phyloP scores from a whole-genome alignment of 1,140 invertebrate genomes.

The Ceratina japonica region DNA sequence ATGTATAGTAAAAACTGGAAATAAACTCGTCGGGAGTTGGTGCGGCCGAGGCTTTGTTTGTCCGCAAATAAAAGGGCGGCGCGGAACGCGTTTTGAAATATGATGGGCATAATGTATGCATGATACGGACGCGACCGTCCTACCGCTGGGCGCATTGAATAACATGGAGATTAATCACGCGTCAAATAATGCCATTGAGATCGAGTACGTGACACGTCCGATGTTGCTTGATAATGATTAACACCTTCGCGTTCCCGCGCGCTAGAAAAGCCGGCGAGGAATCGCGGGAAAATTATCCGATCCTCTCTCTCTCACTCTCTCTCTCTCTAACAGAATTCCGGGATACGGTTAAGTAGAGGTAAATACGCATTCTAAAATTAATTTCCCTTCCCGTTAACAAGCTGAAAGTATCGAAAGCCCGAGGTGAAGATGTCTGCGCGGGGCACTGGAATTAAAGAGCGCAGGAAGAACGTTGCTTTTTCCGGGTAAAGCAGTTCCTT shows the following conservation, averaged over 20 bases:
- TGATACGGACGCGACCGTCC: background rate
- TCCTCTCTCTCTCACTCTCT: too few species aligned
- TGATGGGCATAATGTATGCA: slow-evolving; percentile 13
- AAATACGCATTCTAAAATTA: too few species aligned
- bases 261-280: too few species aligned
- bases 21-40: slow-evolving; percentile 21
- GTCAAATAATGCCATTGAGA: background rate
- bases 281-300: too few species aligned
- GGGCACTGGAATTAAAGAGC: background rate
- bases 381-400: too few species aligned
- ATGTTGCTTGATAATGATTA: too few species aligned
- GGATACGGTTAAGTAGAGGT: too few species aligned
- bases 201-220: background rate
- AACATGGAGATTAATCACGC: slow-evolving; percentile 14
- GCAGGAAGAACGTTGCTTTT: too few species aligned
- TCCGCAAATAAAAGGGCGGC: slow-evolving; percentile 10
- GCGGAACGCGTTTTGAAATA: slow-evolving; percentile 14
- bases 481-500: background rate
- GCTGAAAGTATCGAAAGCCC: too few species aligned
- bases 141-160: background rate
- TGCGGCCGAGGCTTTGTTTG: slow-evolving; percentile 4
- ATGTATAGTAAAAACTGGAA: slow-evolving; percentile 6
- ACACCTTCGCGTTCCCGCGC: too few species aligned
- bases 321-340: too few species aligned
- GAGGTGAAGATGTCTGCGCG: too few species aligned